Conservation (phyloP, 2,888 invertebrate genomes). For the Synergus itoensis region DNA sequence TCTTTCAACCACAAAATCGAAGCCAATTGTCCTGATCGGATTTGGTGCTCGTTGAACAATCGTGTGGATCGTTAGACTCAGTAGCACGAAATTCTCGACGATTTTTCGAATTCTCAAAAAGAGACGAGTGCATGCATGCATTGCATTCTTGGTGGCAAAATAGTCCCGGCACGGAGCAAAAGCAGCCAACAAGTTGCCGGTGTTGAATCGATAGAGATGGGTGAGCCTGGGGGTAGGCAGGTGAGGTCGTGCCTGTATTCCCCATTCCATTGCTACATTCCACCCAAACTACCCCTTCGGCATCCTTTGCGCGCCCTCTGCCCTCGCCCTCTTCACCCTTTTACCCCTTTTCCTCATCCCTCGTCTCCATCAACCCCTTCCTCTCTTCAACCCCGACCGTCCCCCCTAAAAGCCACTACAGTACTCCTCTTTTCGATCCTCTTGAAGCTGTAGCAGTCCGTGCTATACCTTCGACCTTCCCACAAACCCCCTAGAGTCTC, state of each 20-base stretch:
- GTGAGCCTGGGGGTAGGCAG: conserved; percentile 66
- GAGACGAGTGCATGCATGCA: neutral
- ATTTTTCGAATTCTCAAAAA: neutral
- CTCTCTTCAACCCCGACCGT: conserved; percentile 31
- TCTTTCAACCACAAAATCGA: neutral
- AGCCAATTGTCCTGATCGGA: neutral
- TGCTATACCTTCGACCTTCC: conserved; percentile 29
- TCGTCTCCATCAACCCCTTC: conserved; percentile 44
- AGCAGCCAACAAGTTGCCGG: conserved; percentile 76
- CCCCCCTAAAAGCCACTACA: conserved; percentile 39
- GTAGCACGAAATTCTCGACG: neutral
- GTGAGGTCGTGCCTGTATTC: conserved; percentile 61
- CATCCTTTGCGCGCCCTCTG: conserved; percentile 50
- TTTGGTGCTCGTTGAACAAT: neutral
- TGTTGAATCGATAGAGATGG: conserved; percentile 75
- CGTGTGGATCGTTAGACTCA: neutral
- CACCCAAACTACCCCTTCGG: conserved; percentile 40
- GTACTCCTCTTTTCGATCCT: conserved; percentile 52
- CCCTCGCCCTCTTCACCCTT: conserved; percentile 47
- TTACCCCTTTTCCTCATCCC: conserved; percentile 32
- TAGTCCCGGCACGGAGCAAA: conserved; percentile 47
- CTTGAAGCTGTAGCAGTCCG: neutral
- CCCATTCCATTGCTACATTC: conserved; percentile 52
- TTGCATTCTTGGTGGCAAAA: conserved; percentile 32
- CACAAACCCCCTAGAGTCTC: conserved; percentile 31